phyloP scores from a whole-genome alignment of 1,140 invertebrate genomes.

The Antheraea mylitta region DNA sequence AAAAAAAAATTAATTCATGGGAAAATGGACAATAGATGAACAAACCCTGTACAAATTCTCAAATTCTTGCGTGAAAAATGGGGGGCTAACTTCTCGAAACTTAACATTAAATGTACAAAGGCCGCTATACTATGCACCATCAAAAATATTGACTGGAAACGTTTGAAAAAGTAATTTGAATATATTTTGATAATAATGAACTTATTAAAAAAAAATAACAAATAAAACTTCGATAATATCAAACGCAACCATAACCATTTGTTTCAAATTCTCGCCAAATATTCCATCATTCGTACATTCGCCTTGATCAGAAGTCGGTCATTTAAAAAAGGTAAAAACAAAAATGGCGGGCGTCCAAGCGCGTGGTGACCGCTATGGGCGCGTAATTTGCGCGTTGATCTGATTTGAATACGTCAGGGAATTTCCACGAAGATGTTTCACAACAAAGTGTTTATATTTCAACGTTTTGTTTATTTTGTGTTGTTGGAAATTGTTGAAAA shows the following conservation, averaged over 20 bases:
- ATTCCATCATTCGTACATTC: not conserved
- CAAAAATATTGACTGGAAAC: too few species aligned
- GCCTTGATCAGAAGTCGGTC: not conserved
- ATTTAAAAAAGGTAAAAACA: slow-evolving; percentile 12
- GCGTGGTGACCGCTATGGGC: not conserved
- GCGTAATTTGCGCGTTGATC: slow-evolving; percentile 18
- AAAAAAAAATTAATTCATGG: too few species aligned
- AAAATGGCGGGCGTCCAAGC: slow-evolving; percentile 23
- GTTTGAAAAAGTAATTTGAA: too few species aligned
- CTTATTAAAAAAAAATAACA: too few species aligned
- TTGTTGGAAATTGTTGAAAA: not conserved
- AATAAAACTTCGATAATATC: not conserved
- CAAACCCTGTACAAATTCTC: too few species aligned
- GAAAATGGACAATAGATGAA: too few species aligned
- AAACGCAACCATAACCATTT: not conserved
- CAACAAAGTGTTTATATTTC: slow-evolving; percentile 14
- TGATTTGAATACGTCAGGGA: slow-evolving; percentile 10
- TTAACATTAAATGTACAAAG: too few species aligned
- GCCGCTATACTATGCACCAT: too few species aligned
- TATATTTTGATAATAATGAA: too few species aligned
- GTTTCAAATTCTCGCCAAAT: not conserved
- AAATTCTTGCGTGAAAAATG: too few species aligned
- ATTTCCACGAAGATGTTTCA: slow-evolving; percentile 16
- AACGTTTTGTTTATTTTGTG: not conserved
- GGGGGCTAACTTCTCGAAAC: too few species aligned